Conservation (phyloP, 2,888 invertebrate genomes). For the Amiota minor region DNA sequence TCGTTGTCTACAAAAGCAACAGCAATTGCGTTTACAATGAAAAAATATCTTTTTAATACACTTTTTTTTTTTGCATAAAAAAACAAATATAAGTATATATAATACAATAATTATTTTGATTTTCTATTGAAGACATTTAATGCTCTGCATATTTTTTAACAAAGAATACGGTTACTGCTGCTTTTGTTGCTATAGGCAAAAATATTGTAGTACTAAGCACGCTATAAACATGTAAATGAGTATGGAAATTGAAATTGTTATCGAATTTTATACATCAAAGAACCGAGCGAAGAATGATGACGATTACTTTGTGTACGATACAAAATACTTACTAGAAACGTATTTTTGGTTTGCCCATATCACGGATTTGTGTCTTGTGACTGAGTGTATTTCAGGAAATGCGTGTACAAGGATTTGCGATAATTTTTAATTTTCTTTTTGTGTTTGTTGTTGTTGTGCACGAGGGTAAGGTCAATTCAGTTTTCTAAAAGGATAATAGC, state of each 20-base stretch:
- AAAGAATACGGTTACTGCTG: slow-evolving; percentile 36
- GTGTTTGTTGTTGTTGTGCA: neutral
- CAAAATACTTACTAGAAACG: too few species aligned
- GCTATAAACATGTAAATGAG: slow-evolving; percentile 70
- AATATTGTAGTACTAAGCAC: slow-evolving; percentile 56
- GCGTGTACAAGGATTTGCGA: neutral
- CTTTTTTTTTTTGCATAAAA: neutral
- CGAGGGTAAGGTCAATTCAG: neutral
- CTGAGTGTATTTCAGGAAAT: neutral
- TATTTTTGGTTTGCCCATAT: slow-evolving; percentile 18
- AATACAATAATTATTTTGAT: too few species aligned
- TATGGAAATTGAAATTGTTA: slow-evolving; percentile 71
- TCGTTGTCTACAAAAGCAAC: too few species aligned
- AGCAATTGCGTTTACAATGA: neutral
- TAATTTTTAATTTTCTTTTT: neutral
- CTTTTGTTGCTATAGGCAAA: slow-evolving; percentile 35
- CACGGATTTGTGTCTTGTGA: neutral
- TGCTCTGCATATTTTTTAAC: slow-evolving; percentile 28
- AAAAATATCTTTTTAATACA: slow-evolving; percentile 55
- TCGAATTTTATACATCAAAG: slow-evolving; percentile 65
- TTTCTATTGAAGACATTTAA: too few species aligned
- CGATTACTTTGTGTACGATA: slow-evolving; percentile 18
- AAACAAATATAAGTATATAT: neutral
- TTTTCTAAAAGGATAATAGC: too few species aligned
- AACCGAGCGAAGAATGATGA: slow-evolving; percentile 9